These are phyloP conservation scores for Ornithoptera priamus DNA, from an alignment of 2,888 invertebrate genomes.

Conservation along the genomic window DNA sequence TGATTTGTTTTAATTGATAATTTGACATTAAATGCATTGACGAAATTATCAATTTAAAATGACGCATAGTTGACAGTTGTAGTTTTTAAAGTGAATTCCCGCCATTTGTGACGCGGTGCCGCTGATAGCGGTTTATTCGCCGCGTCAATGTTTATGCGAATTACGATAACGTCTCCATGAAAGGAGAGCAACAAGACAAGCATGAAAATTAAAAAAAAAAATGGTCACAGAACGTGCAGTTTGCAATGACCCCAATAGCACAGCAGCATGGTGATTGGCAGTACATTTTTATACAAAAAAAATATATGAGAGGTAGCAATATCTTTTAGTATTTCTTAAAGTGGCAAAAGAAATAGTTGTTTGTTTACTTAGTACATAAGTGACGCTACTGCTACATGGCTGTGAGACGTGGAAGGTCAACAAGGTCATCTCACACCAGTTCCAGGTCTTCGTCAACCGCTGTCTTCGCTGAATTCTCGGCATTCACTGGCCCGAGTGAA, in stretches of 20 bases:
- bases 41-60: neutral
- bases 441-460: no score
- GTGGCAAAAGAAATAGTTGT: no score
- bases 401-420: no score
- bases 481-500: no score
- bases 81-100: conserved; percentile 10
- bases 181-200: conserved; percentile 17
- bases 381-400: no score
- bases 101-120: conserved; percentile 16
- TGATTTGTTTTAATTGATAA: neutral
- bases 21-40: neutral
- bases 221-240: conserved; percentile 8
- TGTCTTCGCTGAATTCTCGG: no score
- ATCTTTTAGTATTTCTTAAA: no score
- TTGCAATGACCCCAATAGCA: conserved; percentile 27
- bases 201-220: conserved; percentile 3
- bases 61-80: neutral
- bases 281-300: no score
- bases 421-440: no score
- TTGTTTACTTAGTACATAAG: no score
- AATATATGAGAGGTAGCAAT: no score
- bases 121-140: conserved; percentile 10
- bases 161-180: conserved; percentile 26
- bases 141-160: conserved; percentile 21
- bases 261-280: neutral